These are phyloP conservation scores for Nymphalis polychloros DNA, from an alignment of 2,888 invertebrate species.

Conservation along the genomic window DNA sequence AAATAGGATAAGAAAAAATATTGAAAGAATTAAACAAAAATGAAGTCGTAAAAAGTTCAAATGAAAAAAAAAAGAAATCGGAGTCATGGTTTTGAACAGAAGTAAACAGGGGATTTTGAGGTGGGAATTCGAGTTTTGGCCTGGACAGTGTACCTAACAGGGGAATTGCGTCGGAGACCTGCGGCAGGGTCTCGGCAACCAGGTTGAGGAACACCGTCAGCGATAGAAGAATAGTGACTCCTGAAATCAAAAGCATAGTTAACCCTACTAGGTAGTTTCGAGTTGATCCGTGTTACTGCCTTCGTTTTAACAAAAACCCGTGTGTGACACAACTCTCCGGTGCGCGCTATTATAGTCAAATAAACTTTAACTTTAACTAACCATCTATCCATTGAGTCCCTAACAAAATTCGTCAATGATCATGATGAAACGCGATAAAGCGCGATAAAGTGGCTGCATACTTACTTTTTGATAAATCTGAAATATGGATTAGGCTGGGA, in stretches of 20 bases:
- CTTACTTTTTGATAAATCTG: constrained; percentile 21
- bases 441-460: constrained; percentile 15
- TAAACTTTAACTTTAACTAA: not conserved
- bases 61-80: constrained; percentile 45
- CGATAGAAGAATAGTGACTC: constrained; percentile 99
- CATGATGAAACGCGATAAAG: constrained; percentile 14
- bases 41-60: constrained; percentile 52
- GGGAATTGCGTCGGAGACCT: constrained; percentile 99
- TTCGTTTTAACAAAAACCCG: constrained; percentile 12
- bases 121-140: constrained; percentile 61
- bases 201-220: constrained; percentile 99
- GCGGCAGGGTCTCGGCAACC: constrained; percentile 99
- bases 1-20: constrained; percentile 40
- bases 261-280: constrained; percentile 55
- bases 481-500: constrained; percentile 19
- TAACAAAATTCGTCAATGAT: not conserved
- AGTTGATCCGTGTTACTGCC: constrained; percentile 21
- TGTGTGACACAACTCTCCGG: constrained; percentile 54
- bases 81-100: constrained; percentile 51
- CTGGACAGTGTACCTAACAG: constrained; percentile 94
- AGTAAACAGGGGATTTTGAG: constrained; percentile 58
- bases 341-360: constrained; percentile 9
- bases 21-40: constrained; percentile 43
- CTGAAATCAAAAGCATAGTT: constrained; percentile 90
- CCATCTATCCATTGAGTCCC: not conserved